Conservation (phyloP, 2,113 vertebrate genomes). For the Pseudorasbora parva region DNA sequence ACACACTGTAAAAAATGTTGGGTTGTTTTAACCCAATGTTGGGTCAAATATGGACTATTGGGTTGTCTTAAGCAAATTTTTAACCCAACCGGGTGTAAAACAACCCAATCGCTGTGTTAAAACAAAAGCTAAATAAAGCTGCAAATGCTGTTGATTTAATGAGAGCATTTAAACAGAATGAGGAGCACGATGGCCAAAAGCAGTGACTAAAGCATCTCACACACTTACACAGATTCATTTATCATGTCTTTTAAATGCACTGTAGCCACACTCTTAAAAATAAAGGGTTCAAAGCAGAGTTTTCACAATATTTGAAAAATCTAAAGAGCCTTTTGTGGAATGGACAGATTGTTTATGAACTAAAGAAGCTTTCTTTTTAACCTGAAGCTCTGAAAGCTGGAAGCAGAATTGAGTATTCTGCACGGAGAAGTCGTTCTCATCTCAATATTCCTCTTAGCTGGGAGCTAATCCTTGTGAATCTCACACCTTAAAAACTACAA, state of each 20-base stretch:
- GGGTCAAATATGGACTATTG: too few species aligned
- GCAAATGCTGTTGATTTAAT: too few species aligned
- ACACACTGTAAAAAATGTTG: too few species aligned
- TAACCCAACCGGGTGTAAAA: too few species aligned
- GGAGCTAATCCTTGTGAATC: slow-evolving; percentile 46
- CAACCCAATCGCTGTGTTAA: too few species aligned
- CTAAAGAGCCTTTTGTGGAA: too few species aligned
- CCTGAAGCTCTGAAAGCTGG: neutral
- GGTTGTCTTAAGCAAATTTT: too few species aligned
- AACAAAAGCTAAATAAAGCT: too few species aligned
- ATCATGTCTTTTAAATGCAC: neutral
- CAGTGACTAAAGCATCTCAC: neutral
- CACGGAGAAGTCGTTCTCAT: slow-evolving; percentile 12
- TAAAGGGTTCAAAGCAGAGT: neutral
- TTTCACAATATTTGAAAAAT: too few species aligned
- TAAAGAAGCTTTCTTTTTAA: neutral
- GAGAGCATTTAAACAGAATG: too few species aligned
- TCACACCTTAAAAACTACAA: slow-evolving; percentile 54
- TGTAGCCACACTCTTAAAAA: neutral
- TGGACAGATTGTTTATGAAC: neutral
- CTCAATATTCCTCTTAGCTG: slow-evolving; percentile 40
- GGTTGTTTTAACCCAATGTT: too few species aligned
- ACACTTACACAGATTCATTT: neutral
- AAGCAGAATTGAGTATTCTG: slow-evolving; percentile 1
- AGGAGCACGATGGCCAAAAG: too few species aligned